Evolutionary conservation across 2,888 invertebrate species (phyloP).

Genomic region (Ernsta delagoae): DNA sequence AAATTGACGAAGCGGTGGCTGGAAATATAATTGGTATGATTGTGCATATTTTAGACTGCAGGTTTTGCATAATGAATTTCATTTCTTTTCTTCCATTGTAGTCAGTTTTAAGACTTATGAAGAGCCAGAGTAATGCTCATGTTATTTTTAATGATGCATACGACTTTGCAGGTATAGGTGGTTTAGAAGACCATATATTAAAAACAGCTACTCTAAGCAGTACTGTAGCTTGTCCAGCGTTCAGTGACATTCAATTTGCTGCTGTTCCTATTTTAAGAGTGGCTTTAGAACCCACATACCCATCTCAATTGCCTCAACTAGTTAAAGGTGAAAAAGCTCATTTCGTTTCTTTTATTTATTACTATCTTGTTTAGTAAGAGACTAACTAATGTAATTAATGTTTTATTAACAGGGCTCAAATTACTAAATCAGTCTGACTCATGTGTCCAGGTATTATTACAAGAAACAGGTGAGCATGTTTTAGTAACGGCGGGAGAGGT

Average conservation of each 20-base stretch:
- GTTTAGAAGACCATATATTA: slow-evolving; percentile 92
- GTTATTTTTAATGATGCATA: not conserved
- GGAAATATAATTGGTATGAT: slow-evolving; percentile 93
- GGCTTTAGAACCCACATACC: slow-evolving; percentile 94
- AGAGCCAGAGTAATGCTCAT: too few species aligned
- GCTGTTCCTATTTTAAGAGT: slow-evolving; percentile 96
- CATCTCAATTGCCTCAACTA: slow-evolving; percentile 90
- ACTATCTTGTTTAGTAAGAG: too few species aligned
- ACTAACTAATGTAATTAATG: too few species aligned
- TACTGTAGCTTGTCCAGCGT: slow-evolving; percentile 92
- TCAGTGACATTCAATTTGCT: slow-evolving; percentile 91
- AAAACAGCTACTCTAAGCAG: slow-evolving; percentile 96
- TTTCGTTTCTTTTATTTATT: too few species aligned
- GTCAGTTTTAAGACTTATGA: too few species aligned
- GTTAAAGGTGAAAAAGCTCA: slow-evolving; percentile 78
- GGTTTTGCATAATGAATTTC: not conserved
- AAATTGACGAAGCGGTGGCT: slow-evolving; percentile 91
- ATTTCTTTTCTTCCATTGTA: not conserved
- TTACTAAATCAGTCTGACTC: slow-evolving; percentile 97
- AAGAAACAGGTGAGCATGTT: slow-evolving; percentile 98
- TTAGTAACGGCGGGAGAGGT: slow-evolving; percentile 98
- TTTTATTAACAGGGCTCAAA: slow-evolving; percentile 86
- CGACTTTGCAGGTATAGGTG: slow-evolving; percentile 89
- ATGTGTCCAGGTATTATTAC: slow-evolving; percentile 94
- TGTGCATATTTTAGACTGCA: not conserved